These are phyloP conservation scores for Diaphora mendica DNA, from an alignment of 2,888 invertebrate genomes.

Conservation along the genomic window DNA sequence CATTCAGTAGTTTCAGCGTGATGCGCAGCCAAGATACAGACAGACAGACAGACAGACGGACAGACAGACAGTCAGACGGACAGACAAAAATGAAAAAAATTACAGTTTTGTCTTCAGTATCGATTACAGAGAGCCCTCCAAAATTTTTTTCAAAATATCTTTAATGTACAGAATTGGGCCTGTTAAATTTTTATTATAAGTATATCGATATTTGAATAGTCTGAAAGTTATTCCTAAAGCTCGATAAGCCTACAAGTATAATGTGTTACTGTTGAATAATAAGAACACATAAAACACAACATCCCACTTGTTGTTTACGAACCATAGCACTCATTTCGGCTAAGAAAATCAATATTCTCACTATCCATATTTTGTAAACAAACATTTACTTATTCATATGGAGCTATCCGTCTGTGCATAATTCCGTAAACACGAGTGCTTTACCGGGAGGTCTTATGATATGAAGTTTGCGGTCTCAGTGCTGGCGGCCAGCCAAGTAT, in stretches of 20 bases:
- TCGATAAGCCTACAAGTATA: background rate
- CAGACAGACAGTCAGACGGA: no score
- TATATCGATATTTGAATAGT: no score
- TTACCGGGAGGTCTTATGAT: constrained; percentile 22
- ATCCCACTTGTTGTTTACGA: constrained; percentile 13
- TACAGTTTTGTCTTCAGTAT: no score
- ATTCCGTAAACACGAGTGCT: constrained; percentile 10
- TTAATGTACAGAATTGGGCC: no score
- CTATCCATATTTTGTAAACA: constrained; percentile 40
- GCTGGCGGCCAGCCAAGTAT: constrained; percentile 40
- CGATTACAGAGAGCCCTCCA: no score
- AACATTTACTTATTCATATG: constrained; percentile 46
- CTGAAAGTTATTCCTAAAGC: no score
- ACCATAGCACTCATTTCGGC: background rate
- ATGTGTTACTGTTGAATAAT: background rate
- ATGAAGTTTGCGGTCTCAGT: constrained; percentile 32
- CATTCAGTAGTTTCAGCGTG: no score
- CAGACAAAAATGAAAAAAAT: no score
- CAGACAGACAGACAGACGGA: no score
- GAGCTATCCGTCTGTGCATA: constrained; percentile 19
- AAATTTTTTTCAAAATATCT: no score
- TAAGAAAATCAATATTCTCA: constrained; percentile 31
- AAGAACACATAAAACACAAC: background rate
- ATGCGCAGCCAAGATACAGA: no score
- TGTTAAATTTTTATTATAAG: no score